Conservation (phyloP, 2,888 invertebrate genomes). For the Alloplasta piceator region DNA sequence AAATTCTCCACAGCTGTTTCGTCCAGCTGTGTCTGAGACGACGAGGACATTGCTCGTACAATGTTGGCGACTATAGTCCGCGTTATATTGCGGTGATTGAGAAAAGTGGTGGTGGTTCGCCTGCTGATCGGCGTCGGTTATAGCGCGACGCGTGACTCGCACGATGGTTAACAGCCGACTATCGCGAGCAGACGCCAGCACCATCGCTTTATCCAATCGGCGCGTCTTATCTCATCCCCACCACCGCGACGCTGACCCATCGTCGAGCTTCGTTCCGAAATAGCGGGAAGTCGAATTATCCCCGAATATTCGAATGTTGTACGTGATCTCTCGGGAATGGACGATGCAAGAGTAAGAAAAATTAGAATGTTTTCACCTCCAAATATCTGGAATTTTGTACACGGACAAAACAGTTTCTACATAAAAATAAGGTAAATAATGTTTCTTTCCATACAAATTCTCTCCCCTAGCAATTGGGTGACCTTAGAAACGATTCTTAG, state of each 20-base stretch:
- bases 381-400: too few relatives aligned
- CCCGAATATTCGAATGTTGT: conserved; percentile 3
- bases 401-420: too few relatives aligned
- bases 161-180: conserved; percentile 62
- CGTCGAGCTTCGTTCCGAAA: conserved; percentile 20
- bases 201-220: conserved; percentile 71
- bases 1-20: conserved; percentile 90
- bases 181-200: conserved; percentile 74
- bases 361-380: too few relatives aligned
- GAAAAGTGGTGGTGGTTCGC: conserved; percentile 28
- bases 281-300: conserved; percentile 35
- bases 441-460: neutral
- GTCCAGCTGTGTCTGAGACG: conserved; percentile 76
- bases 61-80: conserved; percentile 56
- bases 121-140: conserved; percentile 66
- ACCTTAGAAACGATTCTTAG: neutral
- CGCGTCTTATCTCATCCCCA: conserved; percentile 65
- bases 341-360: neutral
- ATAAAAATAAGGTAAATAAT: neutral
- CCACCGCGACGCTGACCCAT: conserved; percentile 68
- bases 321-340: neutral
- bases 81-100: conserved; percentile 52
- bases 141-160: conserved; percentile 58
- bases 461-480: neutral
- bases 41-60: conserved; percentile 67